Evolutionary conservation across 2,888 invertebrate species (phyloP).

Genomic region (Diachrysia chrysitis): DNA sequence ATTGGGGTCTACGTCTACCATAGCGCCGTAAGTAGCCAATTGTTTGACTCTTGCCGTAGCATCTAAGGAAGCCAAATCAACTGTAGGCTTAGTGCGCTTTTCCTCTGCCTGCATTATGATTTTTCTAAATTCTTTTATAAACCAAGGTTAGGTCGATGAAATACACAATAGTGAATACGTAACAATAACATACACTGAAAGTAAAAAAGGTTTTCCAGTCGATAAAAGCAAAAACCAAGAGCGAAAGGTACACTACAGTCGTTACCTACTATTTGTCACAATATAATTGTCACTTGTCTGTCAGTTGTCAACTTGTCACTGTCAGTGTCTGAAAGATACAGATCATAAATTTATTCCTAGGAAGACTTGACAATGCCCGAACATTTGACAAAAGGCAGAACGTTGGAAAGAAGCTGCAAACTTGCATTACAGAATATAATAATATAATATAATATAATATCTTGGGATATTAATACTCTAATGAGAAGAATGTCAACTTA

Average conservation of each 20-base stretch:
- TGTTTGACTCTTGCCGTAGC: conserved; percentile 92
- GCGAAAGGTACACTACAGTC: neutral
- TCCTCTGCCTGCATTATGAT: conserved; percentile 76
- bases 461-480: too few species aligned
- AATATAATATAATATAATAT: too few species aligned
- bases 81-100: conserved; percentile 68
- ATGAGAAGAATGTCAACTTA: too few species aligned
- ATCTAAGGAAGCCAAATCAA: conserved; percentile 86
- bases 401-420: too few species aligned
- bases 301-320: too few species aligned
- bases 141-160: neutral
- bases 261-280: neutral
- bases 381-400: too few species aligned
- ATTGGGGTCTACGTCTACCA: conserved; percentile 92
- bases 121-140: neutral
- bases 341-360: too few species aligned
- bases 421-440: too few species aligned
- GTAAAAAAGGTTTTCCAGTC: neutral
- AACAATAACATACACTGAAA: conserved; percentile 1
- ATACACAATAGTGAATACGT: neutral
- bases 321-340: too few species aligned
- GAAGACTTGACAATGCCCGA: too few species aligned
- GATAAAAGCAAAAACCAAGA: neutral
- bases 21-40: conserved; percentile 91
- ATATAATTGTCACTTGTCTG: too few species aligned